Base-by-base conservation (phyloP, 2,888 invertebrate species). In the Fragum sueziense region DNA sequence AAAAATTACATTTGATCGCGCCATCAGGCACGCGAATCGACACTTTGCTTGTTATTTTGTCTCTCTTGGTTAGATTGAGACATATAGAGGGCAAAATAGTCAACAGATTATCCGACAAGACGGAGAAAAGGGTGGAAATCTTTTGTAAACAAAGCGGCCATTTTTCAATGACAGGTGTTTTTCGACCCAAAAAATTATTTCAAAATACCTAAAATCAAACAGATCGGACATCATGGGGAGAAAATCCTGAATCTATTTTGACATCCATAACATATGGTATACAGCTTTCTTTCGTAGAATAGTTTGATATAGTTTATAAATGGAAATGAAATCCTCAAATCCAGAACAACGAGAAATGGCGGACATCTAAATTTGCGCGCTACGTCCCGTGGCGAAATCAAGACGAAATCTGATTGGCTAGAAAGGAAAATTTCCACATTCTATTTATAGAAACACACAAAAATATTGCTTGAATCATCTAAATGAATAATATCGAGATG, bases 311-410 rank as follows among this genome's bases (percentile, higher is more conserved):
- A 54, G 17, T 3, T 6, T 11, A 54, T 31, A 31, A 20, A 51
- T 1, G 51, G 27, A 29, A 29, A 41, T 47, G 41, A 6, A 33
- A 4, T 34, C 27, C 14, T 31, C 22, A 29, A 70, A 70, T 29
- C 11, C n/a, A n/a, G 25, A 27, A 54, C 20, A 25, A 54, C 25
- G n/a, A 29, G 41, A 31, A 47, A 62, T 52, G 78, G 78, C 78
- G 78, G 78, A 73, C 29, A 69, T 62, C 76, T 70, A 73, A 76
- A 80, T 73, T 47, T 76, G 80, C 80, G 80, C 80, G 80, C 80
- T 80, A 62, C 69, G 52, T 61, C 59, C 65, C 37, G 65, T 65
- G 65, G 41, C 25, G 41, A 37, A 37, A 22, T 2, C 0, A 14
- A 25, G 1, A 22, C 34, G 20, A 3, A 61, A 4, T 41, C 41